Evolutionary conservation across 1,140 invertebrate genomes (phyloP).

Genomic region (Drosophila aff.): DNA sequence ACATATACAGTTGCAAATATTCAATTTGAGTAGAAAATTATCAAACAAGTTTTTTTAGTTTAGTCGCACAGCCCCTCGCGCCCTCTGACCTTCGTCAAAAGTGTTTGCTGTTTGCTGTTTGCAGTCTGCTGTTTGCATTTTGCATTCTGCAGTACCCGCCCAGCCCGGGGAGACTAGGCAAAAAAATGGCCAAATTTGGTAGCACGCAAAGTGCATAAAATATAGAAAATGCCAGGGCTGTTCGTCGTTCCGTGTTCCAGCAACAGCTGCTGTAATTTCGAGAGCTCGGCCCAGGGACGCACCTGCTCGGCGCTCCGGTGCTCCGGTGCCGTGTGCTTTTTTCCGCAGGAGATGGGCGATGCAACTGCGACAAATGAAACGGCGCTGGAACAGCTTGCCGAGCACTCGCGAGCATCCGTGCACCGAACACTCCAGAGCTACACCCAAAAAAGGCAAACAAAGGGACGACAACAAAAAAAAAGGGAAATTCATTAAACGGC

Average conservation of each 20-base stretch:
- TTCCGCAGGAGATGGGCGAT: constrained; percentile 8
- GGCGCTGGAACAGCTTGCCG: constrained; percentile 42
- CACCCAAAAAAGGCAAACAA: constrained; percentile 10
- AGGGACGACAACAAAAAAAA: constrained; percentile 43
- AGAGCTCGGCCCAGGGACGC: constrained; percentile 37
- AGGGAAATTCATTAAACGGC: constrained; percentile 72
- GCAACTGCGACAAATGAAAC: constrained; percentile 51
- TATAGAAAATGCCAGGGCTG: constrained; percentile 64
- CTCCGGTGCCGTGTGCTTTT: constrained; percentile 12
- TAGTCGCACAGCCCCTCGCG: background rate
- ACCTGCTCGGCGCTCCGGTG: constrained; percentile 43
- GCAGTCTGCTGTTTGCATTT: constrained; percentile 19
- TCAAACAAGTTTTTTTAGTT: constrained; percentile 71
- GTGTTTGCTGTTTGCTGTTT: constrained; percentile 20
- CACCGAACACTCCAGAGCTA: background rate
- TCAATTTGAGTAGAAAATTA: constrained; percentile 82
- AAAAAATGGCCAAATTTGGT: constrained; percentile 65
- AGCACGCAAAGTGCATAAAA: constrained; percentile 81
- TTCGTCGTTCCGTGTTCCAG: constrained; percentile 15
- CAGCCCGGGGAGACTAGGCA: constrained; percentile 13
- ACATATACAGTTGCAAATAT: constrained; percentile 72
- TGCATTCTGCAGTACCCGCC: constrained; percentile 8
- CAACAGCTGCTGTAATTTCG: constrained; percentile 56
- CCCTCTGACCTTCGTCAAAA: constrained; percentile 67
- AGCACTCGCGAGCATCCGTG: constrained; percentile 37